phyloP scores from a whole-genome alignment of 2,888 invertebrate species.

The Balanococcus diminutus region DNA sequence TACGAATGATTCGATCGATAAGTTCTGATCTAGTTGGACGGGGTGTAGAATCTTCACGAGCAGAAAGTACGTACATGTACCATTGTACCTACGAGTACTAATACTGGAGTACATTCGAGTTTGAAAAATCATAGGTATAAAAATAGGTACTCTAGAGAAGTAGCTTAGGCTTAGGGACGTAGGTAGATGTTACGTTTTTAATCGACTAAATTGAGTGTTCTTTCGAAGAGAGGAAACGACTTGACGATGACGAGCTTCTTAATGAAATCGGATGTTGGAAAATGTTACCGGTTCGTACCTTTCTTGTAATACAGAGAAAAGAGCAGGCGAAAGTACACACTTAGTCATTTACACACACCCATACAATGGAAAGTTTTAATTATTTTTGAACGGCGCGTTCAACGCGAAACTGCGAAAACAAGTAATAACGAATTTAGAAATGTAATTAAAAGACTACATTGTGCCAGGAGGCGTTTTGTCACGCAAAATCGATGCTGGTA shows the following conservation, averaged over 20 bases:
- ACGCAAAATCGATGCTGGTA: background rate
- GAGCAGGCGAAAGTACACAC: background rate
- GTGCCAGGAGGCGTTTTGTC: conserved; percentile 13
- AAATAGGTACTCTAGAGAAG: no score
- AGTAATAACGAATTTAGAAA: conserved; percentile 29
- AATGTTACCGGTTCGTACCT: background rate
- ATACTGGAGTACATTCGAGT: background rate
- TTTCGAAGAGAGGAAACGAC: conserved; percentile 8
- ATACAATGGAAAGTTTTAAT: conserved; percentile 10
- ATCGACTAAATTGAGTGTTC: background rate
- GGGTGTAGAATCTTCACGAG: no score
- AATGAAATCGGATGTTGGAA: conserved; percentile 26
- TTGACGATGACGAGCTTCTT: background rate
- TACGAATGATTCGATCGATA: conserved; percentile 16
- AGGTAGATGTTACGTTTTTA: background rate
- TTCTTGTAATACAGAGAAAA: background rate
- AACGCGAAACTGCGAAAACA: background rate
- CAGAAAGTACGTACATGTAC: background rate
- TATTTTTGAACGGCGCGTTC: background rate
- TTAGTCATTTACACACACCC: background rate
- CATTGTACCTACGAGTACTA: no score
- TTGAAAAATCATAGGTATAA: background rate
- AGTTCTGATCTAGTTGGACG: no score
- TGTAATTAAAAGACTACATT: conserved; percentile 22
- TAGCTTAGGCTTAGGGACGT: no score